Base-by-base conservation (phyloP, 2,888 invertebrate species). In the Synergus japonicus region DNA sequence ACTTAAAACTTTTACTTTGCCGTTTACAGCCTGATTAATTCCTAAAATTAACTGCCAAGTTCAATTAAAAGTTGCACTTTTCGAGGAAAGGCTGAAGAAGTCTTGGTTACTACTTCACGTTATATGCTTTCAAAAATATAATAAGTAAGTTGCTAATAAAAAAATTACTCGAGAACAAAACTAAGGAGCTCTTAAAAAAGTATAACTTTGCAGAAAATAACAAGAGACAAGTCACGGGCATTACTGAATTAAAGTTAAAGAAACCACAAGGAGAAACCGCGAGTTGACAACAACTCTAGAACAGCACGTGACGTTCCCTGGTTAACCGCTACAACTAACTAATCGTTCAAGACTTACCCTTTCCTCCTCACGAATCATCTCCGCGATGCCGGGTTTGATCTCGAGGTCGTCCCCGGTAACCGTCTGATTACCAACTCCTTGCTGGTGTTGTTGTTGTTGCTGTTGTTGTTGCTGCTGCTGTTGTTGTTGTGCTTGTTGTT, bases 341-440 rank as follows among this genome's bases (percentile, higher is more conserved):
- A 66, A 66, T 66, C 58, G 18, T 37, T 22, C 8, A 81, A 79
- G 79, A 97, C 97, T 97, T 93, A 97, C 97, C 97, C 97, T 94
- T 94, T 97, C 97, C 94, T 98, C 98, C 95, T 98, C 98, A 92
- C 97, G 96, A 92, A 98, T 98, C 97, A 98, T 97, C 94, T 98
- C 98, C 84, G 97, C 97, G 94, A 97, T 98, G 93, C 97, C 98
- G 77, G 98, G 98, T 89, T 97, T 96, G 93, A 98, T 97, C 94
- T 97, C 97, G 93, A 97, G 94, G 93, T 97, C 97, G 90, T 97
- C 97, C 76, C 89, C 85, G 82, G 89, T 54, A 29, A 85, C 82
- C 78, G 88, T 79, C 49, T 89, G 89, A 77, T 84, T 87, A 65
- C 82, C 84, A 63, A 81, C 84, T 64, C 86, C 87, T 63, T 87